These are phyloP conservation scores for Pteria penguin DNA, from an alignment of 2,888 invertebrate genomes.

Conservation along the genomic window DNA sequence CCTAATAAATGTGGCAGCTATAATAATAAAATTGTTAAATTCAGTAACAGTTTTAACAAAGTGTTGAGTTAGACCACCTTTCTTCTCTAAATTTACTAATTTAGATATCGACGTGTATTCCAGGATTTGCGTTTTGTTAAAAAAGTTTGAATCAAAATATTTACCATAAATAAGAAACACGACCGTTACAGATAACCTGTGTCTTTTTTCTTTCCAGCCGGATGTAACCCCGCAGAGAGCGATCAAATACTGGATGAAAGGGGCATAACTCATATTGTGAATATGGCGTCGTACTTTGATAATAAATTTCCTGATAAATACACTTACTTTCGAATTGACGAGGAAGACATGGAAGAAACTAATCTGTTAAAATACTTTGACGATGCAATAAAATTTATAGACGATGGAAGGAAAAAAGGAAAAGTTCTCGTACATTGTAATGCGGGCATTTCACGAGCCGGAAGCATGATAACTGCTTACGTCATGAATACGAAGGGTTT, in stretches of 20 bases:
- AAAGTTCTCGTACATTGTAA: slow-evolving; percentile 93
- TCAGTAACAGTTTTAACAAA: too few species aligned
- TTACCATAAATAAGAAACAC: too few species aligned
- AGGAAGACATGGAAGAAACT: slow-evolving; percentile 80
- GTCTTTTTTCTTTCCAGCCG: not conserved
- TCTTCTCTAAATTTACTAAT: too few species aligned
- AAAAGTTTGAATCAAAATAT: too few species aligned
- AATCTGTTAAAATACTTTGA: slow-evolving; percentile 72
- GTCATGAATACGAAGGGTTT: slow-evolving; percentile 84
- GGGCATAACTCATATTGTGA: slow-evolving; percentile 87
- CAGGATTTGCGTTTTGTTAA: too few species aligned
- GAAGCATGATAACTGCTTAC: slow-evolving; percentile 89
- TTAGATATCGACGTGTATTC: too few species aligned
- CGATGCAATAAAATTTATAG: slow-evolving; percentile 84
- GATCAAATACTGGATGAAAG: slow-evolving; percentile 83
- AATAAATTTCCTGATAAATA: slow-evolving; percentile 79
- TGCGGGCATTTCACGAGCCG: slow-evolving; percentile 93
- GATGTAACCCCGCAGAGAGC: slow-evolving; percentile 81
- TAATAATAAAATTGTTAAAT: too few species aligned
- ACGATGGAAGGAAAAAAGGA: slow-evolving; percentile 80
- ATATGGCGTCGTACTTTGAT: slow-evolving; percentile 83
- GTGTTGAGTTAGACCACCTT: too few species aligned
- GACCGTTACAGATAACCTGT: too few species aligned
- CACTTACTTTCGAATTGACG: slow-evolving; percentile 84
- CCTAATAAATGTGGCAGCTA: too few species aligned